phyloP scores from a whole-genome alignment of 2,797 vertebrate species.

The Sebastolobus altivelis region DNA sequence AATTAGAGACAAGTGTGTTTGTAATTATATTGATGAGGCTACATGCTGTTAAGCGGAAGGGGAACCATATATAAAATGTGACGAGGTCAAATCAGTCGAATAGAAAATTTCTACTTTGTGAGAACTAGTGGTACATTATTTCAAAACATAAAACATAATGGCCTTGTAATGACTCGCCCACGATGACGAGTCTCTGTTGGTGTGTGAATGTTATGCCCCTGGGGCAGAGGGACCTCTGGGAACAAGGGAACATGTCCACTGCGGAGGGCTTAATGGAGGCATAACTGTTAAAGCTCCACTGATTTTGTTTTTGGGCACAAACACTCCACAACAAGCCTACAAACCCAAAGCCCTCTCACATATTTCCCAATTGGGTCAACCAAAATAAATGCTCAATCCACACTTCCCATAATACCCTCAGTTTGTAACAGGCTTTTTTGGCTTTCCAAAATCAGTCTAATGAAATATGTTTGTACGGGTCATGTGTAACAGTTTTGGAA shows the following conservation, averaged over 20 bases:
- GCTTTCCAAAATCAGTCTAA: neutral
- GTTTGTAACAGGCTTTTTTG: neutral
- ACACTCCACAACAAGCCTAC: neutral
- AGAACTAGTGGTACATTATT: rapidly evolving
- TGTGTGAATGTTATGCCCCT: neutral
- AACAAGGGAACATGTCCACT: neutral
- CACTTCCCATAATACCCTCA: neutral
- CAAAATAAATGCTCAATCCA: neutral
- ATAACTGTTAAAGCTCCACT: neutral
- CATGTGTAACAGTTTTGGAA: neutral
- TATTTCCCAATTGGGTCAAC: neutral
- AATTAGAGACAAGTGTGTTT: neutral
- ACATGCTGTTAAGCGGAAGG: neutral
- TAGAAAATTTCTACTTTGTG: neutral
- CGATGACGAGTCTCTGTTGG: neutral
- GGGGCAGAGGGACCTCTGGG: neutral
- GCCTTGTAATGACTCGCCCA: neutral
- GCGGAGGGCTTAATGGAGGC: neutral
- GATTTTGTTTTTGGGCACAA: neutral
- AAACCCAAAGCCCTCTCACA: neutral
- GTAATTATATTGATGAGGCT: neutral
- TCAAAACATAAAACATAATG: neutral
- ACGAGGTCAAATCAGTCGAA: neutral
- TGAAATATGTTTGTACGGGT: neutral
- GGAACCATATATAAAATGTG: neutral